phyloP scores from a whole-genome alignment of 2,888 invertebrate genomes.

The Augiades crinisus region DNA sequence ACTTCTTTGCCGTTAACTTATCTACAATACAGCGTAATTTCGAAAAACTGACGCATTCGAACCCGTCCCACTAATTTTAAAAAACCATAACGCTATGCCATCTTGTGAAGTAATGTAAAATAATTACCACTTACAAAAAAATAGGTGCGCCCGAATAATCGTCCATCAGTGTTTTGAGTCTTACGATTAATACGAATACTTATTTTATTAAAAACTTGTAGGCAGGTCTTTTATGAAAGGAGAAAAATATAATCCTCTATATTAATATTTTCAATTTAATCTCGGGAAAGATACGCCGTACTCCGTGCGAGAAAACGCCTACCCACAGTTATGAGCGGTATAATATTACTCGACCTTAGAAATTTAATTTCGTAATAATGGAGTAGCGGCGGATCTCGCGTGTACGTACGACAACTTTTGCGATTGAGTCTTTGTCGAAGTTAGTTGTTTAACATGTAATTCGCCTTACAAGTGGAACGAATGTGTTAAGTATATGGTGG shows the following conservation, averaged over 20 bases:
- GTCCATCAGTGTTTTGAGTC: background rate
- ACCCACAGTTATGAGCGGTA: slow-evolving; percentile 16
- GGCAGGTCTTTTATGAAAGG: slow-evolving; percentile 30
- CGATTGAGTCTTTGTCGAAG: background rate
- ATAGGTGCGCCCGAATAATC: no score
- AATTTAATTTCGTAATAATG: slow-evolving; percentile 15
- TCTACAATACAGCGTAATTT: no score
- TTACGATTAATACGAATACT: background rate
- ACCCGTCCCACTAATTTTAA: no score
- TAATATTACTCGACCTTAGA: slow-evolving; percentile 20
- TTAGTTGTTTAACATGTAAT: no score
- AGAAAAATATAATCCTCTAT: slow-evolving; percentile 14
- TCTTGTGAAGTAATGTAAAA: background rate
- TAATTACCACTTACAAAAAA: background rate
- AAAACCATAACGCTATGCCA: no score
- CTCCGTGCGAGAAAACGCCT: slow-evolving; percentile 15
- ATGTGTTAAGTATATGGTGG: no score
- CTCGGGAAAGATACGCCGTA: slow-evolving; percentile 14
- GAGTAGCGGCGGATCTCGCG: background rate
- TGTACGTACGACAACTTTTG: background rate
- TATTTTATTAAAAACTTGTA: slow-evolving; percentile 39
- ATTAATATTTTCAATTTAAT: slow-evolving; percentile 26
- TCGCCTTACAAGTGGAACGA: no score
- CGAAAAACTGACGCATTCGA: no score
- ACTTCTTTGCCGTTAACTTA: no score